phyloP scores from a whole-genome alignment of 2,888 invertebrate species.

The Meiosimyza decipiens region DNA sequence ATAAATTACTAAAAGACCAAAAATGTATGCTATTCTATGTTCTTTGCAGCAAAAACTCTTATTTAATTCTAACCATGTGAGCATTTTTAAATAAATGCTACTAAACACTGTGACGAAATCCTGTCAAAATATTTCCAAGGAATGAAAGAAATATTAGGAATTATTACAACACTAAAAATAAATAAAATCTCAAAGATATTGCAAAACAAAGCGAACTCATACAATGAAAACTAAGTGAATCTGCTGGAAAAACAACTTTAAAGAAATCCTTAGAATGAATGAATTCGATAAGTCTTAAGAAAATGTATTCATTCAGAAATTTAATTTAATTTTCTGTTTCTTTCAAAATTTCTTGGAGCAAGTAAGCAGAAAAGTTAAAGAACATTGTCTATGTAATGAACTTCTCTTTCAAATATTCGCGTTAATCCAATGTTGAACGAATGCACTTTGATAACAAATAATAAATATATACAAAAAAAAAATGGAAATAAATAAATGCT shows the following conservation, averaged over 20 bases:
- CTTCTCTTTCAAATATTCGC: neutral
- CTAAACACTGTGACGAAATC: conserved; percentile 14
- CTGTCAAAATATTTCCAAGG: conserved; percentile 53
- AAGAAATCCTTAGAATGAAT: no score
- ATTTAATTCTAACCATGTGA: no score
- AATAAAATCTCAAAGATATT: conserved; percentile 18
- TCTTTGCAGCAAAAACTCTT: no score
- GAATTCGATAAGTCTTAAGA: no score
- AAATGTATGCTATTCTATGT: no score
- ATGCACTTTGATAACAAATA: conserved; percentile 26
- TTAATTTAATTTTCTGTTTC: no score
- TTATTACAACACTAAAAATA: conserved; percentile 23
- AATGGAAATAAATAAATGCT: conserved; percentile 28
- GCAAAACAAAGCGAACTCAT: conserved; percentile 1
- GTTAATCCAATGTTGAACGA: conserved; percentile 32
- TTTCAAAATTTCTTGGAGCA: no score
- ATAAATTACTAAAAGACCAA: no score
- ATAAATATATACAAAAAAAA: neutral
- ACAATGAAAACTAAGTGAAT: conserved; percentile 1
- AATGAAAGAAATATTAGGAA: conserved; percentile 35
- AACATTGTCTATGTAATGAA: neutral
- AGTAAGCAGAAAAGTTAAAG: no score
- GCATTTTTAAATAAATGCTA: no score
- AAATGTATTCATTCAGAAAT: no score
- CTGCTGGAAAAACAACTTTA: conserved; percentile 37